Conservation (phyloP, 2,797 vertebrate species). For the Lepidocolaptes lacrymiger region DNA sequence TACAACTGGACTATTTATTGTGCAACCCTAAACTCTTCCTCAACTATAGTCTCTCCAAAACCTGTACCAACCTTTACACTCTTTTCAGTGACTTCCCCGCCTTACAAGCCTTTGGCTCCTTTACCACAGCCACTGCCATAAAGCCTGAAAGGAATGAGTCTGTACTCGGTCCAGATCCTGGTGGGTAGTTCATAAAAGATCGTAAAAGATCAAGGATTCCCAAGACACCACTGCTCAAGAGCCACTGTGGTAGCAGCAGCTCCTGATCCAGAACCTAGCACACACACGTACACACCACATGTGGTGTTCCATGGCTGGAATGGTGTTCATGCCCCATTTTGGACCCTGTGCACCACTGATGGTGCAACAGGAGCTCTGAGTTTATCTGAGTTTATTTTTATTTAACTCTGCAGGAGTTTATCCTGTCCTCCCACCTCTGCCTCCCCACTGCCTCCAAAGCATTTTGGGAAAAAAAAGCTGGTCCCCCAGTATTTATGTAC, state of each 20-base stretch:
- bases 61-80: not conserved
- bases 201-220: not conserved
- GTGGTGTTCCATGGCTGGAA: not conserved
- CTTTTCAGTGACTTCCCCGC: not conserved
- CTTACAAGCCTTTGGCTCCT: not conserved
- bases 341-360: not conserved
- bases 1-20: not conserved
- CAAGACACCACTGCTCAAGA: not conserved
- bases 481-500: not conserved
- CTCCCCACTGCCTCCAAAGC: not conserved
- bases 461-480: not conserved
- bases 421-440: rapidly evolving
- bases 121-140: not conserved
- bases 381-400: not conserved
- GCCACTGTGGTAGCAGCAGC: not conserved
- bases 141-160: not conserved
- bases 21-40: not conserved
- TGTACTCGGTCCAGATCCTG: not conserved
- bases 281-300: rapidly evolving
- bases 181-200: not conserved
- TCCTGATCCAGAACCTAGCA: not conserved
- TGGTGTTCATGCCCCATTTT: not conserved
- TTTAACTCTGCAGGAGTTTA: not conserved
- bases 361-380: not conserved
- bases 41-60: not conserved